These are phyloP conservation scores for Himalopsyche japonica DNA, from an alignment of 2,888 invertebrate species.

Conservation along the genomic window DNA sequence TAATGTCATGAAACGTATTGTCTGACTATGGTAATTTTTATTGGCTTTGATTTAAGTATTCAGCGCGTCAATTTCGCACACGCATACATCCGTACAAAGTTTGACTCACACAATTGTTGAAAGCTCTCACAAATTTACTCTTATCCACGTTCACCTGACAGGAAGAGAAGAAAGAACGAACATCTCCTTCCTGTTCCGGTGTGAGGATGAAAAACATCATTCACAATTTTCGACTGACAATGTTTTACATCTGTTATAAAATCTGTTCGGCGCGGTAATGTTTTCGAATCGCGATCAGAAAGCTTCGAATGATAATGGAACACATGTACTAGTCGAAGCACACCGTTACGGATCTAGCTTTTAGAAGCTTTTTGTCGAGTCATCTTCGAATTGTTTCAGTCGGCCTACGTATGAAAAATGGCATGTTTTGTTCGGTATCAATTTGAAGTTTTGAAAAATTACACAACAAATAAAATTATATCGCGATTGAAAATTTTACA, in stretches of 20 bases:
- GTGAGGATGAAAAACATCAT: conserved; percentile 21
- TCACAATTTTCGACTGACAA: conserved; percentile 29
- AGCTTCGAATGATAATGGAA: background rate
- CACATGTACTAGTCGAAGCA: background rate
- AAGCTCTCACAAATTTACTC: background rate
- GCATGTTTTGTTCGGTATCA: too few relatives aligned
- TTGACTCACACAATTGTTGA: background rate
- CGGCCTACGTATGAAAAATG: too few relatives aligned
- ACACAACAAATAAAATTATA: too few relatives aligned
- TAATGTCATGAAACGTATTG: too few relatives aligned
- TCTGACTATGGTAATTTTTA: too few relatives aligned
- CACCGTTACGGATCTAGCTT: background rate
- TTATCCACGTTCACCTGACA: background rate
- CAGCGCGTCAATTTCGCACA: too few relatives aligned
- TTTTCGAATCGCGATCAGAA: background rate
- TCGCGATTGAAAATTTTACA: too few relatives aligned
- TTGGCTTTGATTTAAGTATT: too few relatives aligned
- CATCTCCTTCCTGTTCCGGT: background rate
- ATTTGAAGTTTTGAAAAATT: too few relatives aligned
- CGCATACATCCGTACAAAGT: too few relatives aligned
- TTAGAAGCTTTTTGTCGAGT: background rate
- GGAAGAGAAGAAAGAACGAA: background rate
- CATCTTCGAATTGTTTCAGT: background rate
- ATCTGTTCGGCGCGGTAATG: background rate
- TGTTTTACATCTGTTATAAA: conserved; percentile 27